Conservation (phyloP, 2,888 invertebrate species). For the Xanthorhoe designata region DNA sequence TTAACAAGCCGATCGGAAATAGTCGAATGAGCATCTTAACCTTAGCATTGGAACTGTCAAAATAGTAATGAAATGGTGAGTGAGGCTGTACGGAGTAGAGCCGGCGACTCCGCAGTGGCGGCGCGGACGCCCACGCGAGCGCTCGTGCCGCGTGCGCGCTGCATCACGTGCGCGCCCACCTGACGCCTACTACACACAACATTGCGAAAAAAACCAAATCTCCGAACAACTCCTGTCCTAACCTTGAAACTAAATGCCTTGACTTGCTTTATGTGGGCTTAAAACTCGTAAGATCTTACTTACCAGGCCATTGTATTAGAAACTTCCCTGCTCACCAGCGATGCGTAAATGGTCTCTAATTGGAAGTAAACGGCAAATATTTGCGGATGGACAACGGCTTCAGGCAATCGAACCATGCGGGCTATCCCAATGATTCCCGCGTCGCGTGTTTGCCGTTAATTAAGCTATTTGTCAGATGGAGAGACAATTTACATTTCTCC, state of each 20-base stretch:
- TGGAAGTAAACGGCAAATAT: slow-evolving; percentile 40
- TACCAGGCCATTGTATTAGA: slow-evolving; percentile 71
- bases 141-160: slow-evolving; percentile 66
- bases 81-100: slow-evolving; percentile 41
- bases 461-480: slow-evolving; percentile 84
- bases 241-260: slow-evolving; percentile 82
- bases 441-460: slow-evolving; percentile 81
- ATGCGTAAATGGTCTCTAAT: slow-evolving; percentile 40
- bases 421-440: slow-evolving; percentile 74
- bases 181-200: slow-evolving; percentile 77
- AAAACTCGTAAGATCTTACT: slow-evolving; percentile 63
- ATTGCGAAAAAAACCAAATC: slow-evolving; percentile 82
- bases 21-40: slow-evolving; percentile 29
- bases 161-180: slow-evolving; percentile 83
- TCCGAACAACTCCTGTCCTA: slow-evolving; percentile 70
- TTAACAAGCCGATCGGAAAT: slow-evolving; percentile 51
- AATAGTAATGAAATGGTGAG: slow-evolving; percentile 34
- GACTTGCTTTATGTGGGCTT: slow-evolving; percentile 75
- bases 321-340: slow-evolving; percentile 47
- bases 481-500: slow-evolving; percentile 82
- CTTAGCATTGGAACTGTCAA: slow-evolving; percentile 34
- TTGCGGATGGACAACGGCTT: slow-evolving; percentile 44
- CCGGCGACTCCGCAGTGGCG: slow-evolving; percentile 60
- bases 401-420: slow-evolving; percentile 58
- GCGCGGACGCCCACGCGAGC: slow-evolving; percentile 71